phyloP scores from a whole-genome alignment of 2,888 invertebrate genomes.

The Ectemnius lituratus region DNA sequence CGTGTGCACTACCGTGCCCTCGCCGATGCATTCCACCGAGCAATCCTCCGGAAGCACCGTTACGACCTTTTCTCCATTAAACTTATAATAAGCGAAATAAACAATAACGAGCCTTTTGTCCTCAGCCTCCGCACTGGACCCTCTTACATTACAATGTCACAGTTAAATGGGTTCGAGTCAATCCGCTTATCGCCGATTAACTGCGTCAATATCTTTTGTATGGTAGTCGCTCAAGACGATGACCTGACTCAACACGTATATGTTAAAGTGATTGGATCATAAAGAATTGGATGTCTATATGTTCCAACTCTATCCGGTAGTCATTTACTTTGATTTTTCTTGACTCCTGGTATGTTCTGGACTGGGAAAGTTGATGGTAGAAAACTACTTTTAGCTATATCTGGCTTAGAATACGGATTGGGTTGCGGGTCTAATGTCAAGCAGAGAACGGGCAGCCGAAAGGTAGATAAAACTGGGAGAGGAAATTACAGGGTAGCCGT shows the following conservation, averaged over 20 bases:
- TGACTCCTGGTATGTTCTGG: too few relatives aligned
- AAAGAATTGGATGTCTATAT: too few relatives aligned
- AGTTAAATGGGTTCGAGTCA: slow-evolving; percentile 21
- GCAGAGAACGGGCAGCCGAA: slow-evolving; percentile 20
- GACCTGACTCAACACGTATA: too few relatives aligned
- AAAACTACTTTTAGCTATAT: slow-evolving; percentile 15
- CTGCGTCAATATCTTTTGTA: too few relatives aligned
- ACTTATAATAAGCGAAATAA: slow-evolving; percentile 34
- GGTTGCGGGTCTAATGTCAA: slow-evolving; percentile 35
- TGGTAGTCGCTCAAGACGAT: too few relatives aligned
- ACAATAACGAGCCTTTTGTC: slow-evolving; percentile 26
- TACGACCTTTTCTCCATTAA: slow-evolving; percentile 24
- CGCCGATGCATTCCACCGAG: slow-evolving; percentile 9
- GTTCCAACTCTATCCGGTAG: too few relatives aligned
- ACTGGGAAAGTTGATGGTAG: not conserved
- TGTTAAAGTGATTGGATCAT: too few relatives aligned
- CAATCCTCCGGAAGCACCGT: slow-evolving; percentile 14
- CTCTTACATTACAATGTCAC: slow-evolving; percentile 12
- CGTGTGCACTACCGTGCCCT: slow-evolving; percentile 5
- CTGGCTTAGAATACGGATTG: slow-evolving; percentile 22
- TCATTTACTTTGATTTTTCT: too few relatives aligned
- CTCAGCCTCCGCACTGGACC: not conserved
- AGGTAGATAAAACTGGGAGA: slow-evolving; percentile 41
- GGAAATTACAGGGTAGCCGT: slow-evolving; percentile 40
- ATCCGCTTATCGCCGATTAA: slow-evolving; percentile 9